These are phyloP conservation scores for Thereuonema tuberculata DNA, from an alignment of 1,140 invertebrate genomes.

Conservation along the genomic window DNA sequence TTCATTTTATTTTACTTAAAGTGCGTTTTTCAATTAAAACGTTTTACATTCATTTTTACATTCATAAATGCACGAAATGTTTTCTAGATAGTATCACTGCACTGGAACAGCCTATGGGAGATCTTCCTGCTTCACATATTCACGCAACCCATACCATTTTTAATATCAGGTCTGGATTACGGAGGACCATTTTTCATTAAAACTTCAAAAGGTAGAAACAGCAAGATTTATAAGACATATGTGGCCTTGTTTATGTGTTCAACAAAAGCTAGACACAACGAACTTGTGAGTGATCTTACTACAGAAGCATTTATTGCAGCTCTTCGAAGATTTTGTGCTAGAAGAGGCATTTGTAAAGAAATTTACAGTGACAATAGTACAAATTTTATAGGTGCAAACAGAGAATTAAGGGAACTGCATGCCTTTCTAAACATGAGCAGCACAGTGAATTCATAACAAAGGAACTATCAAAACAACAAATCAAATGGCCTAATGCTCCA, in stretches of 20 bases:
- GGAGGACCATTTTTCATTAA: conserved; percentile 29
- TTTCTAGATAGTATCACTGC: not conserved
- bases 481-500: conserved; percentile 26
- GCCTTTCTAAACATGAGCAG: too few species aligned
- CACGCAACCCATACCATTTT: conserved; percentile 25
- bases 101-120: conserved; percentile 11
- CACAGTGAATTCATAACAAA: not conserved
- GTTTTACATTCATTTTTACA: too few species aligned
- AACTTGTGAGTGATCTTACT: conserved; percentile 17
- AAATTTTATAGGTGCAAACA: conserved; percentile 21
- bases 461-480: not conserved
- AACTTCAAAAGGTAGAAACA: conserved; percentile 13
- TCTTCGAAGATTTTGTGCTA: conserved; percentile 21
- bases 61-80: conserved; percentile 13
- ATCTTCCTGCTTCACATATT: conserved; percentile 22
- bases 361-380: conserved; percentile 25
- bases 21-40: too few species aligned
- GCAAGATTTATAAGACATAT: conserved; percentile 12
- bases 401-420: not conserved
- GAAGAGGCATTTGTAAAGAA: conserved; percentile 19
- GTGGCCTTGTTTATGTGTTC: conserved; percentile 17
- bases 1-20: too few species aligned
- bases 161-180: conserved; percentile 28
- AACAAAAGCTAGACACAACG: conserved; percentile 30
- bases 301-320: conserved; percentile 22